phyloP scores from a whole-genome alignment of 2,113 vertebrate genomes.

The Syrmaticus mikado region DNA sequence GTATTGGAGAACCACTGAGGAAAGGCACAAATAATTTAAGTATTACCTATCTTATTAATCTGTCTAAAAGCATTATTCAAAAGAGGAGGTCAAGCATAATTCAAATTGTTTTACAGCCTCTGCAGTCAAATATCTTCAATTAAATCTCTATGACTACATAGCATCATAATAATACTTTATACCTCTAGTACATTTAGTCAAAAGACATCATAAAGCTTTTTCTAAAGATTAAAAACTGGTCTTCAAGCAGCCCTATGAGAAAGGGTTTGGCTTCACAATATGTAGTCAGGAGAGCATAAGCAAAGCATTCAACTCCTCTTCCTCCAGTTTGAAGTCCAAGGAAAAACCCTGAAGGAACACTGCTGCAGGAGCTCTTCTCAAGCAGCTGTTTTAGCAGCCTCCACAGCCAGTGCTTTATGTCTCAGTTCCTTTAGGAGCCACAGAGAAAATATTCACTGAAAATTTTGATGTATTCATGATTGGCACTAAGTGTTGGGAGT shows the following conservation, averaged over 20 bases:
- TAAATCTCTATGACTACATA: conserved; percentile 5
- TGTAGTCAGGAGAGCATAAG: neutral
- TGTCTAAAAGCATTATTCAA: conserved; percentile 1
- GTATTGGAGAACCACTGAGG: conserved; percentile 12
- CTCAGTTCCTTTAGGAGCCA: neutral
- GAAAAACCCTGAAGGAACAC: neutral
- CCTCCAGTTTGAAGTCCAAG: neutral
- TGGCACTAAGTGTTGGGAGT: neutral
- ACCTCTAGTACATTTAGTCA: neutral
- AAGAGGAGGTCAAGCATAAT: conserved; percentile 8
- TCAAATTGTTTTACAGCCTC: conserved; percentile 18
- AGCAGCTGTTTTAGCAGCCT: fast-evolving
- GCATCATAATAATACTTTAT: neutral
- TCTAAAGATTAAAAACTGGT: neutral
- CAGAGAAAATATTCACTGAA: neutral
- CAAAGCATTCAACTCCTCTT: neutral
- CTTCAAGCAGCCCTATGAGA: neutral
- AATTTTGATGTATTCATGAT: neutral
- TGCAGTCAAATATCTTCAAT: conserved; percentile 6
- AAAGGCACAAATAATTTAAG: neutral
- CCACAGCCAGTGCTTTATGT: neutral
- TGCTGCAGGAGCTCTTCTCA: neutral
- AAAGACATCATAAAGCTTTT: neutral
- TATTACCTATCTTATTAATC: neutral
- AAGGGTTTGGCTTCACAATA: neutral